Conservation (phyloP, 1,140 invertebrate genomes). For the Drosophila pseudoobscura region DNA sequence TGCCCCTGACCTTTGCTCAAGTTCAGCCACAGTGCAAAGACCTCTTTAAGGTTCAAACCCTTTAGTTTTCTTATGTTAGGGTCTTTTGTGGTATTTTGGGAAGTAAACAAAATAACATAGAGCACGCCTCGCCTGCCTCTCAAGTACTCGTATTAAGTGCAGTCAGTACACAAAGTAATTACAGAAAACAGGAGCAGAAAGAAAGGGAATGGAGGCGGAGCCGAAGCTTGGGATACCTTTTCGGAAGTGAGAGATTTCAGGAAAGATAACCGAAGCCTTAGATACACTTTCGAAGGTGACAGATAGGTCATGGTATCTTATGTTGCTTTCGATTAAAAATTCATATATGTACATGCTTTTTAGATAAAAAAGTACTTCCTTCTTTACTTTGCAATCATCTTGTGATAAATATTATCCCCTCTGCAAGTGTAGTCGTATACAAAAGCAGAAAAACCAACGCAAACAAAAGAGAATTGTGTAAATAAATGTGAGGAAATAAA, state of each 20-base stretch:
- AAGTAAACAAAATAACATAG: conserved; percentile 16
- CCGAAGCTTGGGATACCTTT: no score
- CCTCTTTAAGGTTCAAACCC: conserved; percentile 29
- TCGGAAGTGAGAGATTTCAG: not conserved
- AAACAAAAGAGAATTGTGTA: conserved; percentile 42
- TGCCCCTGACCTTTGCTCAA: not conserved
- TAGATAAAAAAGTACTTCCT: no score
- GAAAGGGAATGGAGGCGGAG: not conserved
- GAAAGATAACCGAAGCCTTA: not conserved
- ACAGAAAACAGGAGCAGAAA: conserved; percentile 7
- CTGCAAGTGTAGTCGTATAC: not conserved
- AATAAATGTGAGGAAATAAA: conserved; percentile 54
- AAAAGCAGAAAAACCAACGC: conserved; percentile 13
- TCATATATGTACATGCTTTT: no score
- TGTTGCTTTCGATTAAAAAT: no score
- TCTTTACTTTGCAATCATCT: no score
- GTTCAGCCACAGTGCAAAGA: conserved; percentile 14
- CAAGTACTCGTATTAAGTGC: conserved; percentile 14
- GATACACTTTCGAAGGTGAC: no score
- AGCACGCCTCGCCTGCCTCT: not conserved
- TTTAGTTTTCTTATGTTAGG: not conserved
- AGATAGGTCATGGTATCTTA: no score
- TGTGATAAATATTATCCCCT: no score
- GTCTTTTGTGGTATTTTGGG: conserved; percentile 16
- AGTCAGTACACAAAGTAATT: conserved; percentile 38